Conservation (phyloP, 2,797 vertebrate genomes). For the Tapera naevia region DNA sequence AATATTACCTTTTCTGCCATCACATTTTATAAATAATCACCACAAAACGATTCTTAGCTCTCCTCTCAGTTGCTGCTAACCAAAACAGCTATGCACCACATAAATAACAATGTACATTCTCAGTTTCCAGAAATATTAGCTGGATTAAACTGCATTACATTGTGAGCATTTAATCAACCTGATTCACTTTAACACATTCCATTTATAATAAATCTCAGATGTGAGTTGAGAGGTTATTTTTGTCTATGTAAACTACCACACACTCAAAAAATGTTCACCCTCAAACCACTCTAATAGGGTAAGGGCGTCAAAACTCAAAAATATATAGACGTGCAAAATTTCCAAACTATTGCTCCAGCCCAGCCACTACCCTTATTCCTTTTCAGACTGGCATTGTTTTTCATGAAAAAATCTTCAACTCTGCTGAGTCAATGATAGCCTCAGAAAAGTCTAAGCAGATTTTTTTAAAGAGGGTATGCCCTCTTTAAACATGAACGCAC, state of each 20-base stretch:
- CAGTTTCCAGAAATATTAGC: neutral
- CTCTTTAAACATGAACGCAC: neutral
- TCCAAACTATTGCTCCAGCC: neutral
- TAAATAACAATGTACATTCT: neutral
- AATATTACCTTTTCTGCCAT: neutral
- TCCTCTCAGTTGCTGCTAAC: neutral
- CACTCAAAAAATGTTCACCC: neutral
- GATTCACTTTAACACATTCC: neutral
- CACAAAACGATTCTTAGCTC: neutral
- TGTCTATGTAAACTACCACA: neutral
- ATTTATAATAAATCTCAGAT: neutral
- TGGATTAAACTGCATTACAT: neutral
- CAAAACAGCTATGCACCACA: neutral
- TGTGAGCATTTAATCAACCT: neutral
- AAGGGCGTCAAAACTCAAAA: neutral
- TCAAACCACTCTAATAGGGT: neutral
- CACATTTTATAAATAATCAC: neutral
- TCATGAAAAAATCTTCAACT: neutral
- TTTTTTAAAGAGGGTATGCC: neutral
- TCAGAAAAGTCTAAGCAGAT: neutral
- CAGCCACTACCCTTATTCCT: neutral
- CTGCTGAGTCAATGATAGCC: neutral
- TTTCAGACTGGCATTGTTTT: neutral
- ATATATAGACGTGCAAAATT: neutral
- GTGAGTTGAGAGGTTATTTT: neutral